Evolutionary conservation across 2,888 invertebrate species (phyloP).

Genomic region (Polyommatus iphigenia): DNA sequence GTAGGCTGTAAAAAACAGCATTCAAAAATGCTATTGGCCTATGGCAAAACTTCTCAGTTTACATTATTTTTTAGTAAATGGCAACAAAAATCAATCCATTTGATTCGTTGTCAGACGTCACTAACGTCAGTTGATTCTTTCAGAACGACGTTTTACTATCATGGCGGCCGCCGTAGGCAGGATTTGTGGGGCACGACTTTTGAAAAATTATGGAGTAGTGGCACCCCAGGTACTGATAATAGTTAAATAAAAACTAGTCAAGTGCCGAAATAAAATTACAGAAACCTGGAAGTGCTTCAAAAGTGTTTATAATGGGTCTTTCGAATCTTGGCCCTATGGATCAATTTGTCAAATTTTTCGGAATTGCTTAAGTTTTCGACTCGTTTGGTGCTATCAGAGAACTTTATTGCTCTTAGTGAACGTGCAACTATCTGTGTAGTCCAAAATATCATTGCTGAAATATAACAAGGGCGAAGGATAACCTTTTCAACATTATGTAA

Average conservation of each 20-base stretch:
- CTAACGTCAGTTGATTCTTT: conserved; percentile 67
- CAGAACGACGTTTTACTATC: conserved; percentile 82
- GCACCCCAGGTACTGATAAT: conserved; percentile 84
- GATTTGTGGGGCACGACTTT: conserved; percentile 91
- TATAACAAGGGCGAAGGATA: conserved; percentile 61
- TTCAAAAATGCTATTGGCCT: background rate
- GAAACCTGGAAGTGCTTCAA: conserved; percentile 31
- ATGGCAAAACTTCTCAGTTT: background rate
- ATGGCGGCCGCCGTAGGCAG: conserved; percentile 94
- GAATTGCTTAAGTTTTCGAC: background rate
- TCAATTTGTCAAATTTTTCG: background rate
- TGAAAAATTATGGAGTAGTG: conserved; percentile 86
- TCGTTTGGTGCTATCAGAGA: background rate
- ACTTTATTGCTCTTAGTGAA: background rate
- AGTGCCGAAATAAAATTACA: conserved; percentile 37
- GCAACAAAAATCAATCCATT: no score
- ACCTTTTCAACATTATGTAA: conserved; percentile 78
- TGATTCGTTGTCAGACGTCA: conserved; percentile 35
- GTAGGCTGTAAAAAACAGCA: no score
- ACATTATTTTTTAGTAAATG: no score
- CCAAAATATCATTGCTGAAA: conserved; percentile 38
- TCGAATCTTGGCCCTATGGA: background rate
- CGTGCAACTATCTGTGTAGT: background rate
- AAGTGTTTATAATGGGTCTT: background rate
- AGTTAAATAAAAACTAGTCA: conserved; percentile 50